Conservation (phyloP, 2,797 vertebrate species). For the Rallus crepitans region DNA sequence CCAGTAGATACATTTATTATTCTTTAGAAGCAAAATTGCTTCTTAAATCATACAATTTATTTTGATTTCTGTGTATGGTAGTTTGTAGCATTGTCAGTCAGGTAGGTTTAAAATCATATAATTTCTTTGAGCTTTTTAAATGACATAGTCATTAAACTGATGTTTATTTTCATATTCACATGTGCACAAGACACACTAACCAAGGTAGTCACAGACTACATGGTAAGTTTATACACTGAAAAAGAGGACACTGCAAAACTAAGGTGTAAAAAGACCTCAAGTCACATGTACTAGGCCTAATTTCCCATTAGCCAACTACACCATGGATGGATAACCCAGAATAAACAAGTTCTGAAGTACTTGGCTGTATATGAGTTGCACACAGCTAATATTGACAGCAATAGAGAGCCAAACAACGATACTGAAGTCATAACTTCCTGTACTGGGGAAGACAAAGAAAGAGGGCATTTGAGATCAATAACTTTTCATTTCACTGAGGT, state of each 20-base stretch:
- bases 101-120: not conserved
- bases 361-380: not conserved
- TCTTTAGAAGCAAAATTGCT: not conserved
- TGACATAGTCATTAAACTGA: not conserved
- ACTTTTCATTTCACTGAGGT: not conserved
- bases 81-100: not conserved
- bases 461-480: not conserved
- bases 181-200: not conserved
- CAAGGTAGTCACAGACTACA: not conserved
- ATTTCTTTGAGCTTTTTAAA: not conserved
- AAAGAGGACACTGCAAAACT: not conserved
- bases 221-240: not conserved
- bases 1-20: not conserved
- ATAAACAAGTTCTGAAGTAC: not conserved
- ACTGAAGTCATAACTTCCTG: not conserved
- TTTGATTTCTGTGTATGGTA: not conserved
- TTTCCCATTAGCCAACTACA: not conserved
- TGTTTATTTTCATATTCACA: not conserved
- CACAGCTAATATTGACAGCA: not conserved
- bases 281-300: rapidly evolving
- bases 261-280: not conserved
- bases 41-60: not conserved
- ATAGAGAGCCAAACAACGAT: not conserved
- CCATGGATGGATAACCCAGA: not conserved
- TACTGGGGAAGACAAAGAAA: not conserved